Base-by-base conservation (phyloP, 2,113 vertebrate genomes). In the Micromys minutus region DNA sequence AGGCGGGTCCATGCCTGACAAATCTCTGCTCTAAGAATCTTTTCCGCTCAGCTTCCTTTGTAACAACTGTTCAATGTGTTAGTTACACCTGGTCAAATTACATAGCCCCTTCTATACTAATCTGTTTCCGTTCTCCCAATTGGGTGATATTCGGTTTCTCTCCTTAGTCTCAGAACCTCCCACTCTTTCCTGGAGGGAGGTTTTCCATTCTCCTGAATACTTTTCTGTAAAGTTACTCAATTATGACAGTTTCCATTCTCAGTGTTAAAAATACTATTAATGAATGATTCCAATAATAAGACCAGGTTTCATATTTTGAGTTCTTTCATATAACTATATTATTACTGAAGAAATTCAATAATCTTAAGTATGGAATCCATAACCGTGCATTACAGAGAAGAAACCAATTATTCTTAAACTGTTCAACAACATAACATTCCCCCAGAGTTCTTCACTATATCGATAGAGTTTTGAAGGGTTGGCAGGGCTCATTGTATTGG, bases 161-260 rank as follows among this genome's bases (percentile, higher is more conserved):
- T 36, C 19, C 50, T 80, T 17, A 57, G 52, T 10, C 77, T 57
- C 52, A 15, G 36, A 81, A 10, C 11, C 11, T 39, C 11, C 16
- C 36, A 81, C 17, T 2, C 0, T 0, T 4, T 39, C 21, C 11
- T 80, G 21, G 17, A n/a, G 1, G 17, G 36, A 80, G 4, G 8
- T 0, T 57, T 55, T 80, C 9, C 36, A n/a, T 71, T 71, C 13
- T 71, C 16, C 69, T 39, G 36, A 72, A 72, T 31, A 4, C 36
- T 39, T 39, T 39, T 21, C n/a, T 39, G 19, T 47, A 87, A 86
- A 74, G 39, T 29, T 29, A 45, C 65, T 69, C 16, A 29, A 9
- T 75, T 36, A 59, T 52, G 15, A n/a, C 36, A 72, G 42, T 91
- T 90, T 94, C 65, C 34, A 50, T 29, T 61, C 21, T 29, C 1